A percentile compares a stretch with the other conserved stretches of the same genome.
Evolutionary conservation across 2,113 vertebrate genomes (phyloP).

Genomic region (Heterochromis multidens): DNA sequence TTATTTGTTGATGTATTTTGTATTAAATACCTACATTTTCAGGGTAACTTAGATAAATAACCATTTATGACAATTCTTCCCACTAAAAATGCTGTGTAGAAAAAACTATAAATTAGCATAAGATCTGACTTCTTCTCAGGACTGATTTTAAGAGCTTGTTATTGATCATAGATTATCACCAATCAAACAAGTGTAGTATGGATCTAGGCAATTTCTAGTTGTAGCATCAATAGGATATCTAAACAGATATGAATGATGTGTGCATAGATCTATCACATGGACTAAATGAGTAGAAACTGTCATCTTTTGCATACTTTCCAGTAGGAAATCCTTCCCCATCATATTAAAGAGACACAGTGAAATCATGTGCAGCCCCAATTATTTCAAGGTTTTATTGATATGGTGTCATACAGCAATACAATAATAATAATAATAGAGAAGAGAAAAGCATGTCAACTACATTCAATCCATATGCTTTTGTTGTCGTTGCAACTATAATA

Average conservation of each 20-base stretch:
- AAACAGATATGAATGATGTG: not conserved
- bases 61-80: not conserved
- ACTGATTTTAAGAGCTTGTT: not conserved
- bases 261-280: not conserved
- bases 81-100: rapidly evolving
- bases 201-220: rapidly evolving
- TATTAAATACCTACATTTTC: not conserved
- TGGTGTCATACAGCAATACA: conserved; percentile 72
- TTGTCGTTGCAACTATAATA: conserved; percentile 43
- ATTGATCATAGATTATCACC: not conserved
- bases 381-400: conserved; percentile 77
- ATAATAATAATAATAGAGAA: conserved; percentile 36
- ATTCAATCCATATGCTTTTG: conserved; percentile 69
- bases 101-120: too few relatives aligned
- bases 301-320: not conserved
- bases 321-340: not conserved
- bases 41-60: not conserved
- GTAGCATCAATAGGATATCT: not conserved
- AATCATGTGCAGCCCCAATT: conserved; percentile 23
- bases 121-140: not conserved
- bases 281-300: not conserved
- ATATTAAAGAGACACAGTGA: conserved; percentile 4
- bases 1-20: not conserved
- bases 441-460: conserved; percentile 70
- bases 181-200: not conserved